Percentiles rank a stretch among this genome's conserved stretches.
These are phyloP conservation scores for Drosophila aff. DNA, from an alignment of 1,140 invertebrate genomes.

Conservation along the genomic window DNA sequence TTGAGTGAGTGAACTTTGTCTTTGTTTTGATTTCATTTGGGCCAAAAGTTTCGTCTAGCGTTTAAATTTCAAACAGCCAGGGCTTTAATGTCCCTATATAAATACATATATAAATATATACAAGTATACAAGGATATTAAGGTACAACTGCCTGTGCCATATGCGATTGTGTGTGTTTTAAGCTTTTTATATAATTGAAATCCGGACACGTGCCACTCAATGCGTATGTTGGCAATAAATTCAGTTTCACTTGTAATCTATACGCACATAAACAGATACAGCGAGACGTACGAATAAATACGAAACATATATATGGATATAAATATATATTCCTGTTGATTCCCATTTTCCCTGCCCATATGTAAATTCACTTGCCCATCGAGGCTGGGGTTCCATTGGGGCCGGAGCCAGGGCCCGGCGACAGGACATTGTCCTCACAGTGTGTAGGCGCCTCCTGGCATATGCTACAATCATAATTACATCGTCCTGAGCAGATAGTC, in stretches of 20 bases:
- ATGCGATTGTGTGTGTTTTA: slow-evolving; percentile 42
- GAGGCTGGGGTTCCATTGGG: slow-evolving; percentile 5
- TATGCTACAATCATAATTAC: slow-evolving; percentile 74
- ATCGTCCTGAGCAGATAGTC: slow-evolving; percentile 59
- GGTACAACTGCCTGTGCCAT: slow-evolving; percentile 1
- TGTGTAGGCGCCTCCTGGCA: slow-evolving; percentile 53
- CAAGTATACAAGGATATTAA: neutral
- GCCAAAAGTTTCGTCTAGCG: slow-evolving; percentile 23
- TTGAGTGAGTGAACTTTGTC: slow-evolving; percentile 32
- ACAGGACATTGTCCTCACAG: slow-evolving; percentile 42
- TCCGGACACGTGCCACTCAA: slow-evolving; percentile 66
- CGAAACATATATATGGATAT: neutral
- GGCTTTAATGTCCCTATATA: slow-evolving; percentile 28
- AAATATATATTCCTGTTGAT: slow-evolving; percentile 18
- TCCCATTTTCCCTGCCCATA: slow-evolving; percentile 23
- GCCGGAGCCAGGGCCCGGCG: slow-evolving; percentile 1
- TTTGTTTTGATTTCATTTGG: slow-evolving; percentile 42
- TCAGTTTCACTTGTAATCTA: slow-evolving; percentile 54
- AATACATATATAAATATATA: neutral
- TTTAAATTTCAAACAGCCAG: slow-evolving; percentile 20
- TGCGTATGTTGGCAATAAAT: slow-evolving; percentile 45
- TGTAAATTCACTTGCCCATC: slow-evolving; percentile 42
- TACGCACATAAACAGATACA: slow-evolving; percentile 37
- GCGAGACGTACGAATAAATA: neutral
- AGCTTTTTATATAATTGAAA: slow-evolving; percentile 76